Evolutionary conservation across 2,113 vertebrate species (phyloP), one percentile per base, ranked within the genome.

Genomic region (Rattus rattus): DNA sequence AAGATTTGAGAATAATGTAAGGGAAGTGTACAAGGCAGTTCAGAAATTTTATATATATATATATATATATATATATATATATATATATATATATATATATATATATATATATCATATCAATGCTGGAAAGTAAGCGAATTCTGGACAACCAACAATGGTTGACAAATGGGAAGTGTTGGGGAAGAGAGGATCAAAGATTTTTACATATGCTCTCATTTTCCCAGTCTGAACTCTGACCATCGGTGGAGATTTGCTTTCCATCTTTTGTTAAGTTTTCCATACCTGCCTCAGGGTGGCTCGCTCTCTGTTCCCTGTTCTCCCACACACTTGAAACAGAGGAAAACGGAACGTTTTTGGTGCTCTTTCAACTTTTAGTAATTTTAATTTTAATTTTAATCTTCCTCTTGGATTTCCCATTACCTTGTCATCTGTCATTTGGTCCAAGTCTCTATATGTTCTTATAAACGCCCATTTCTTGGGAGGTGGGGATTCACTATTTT

Each of bases 301-400:
- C 16, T 84, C 67, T 97, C 63, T 16, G 47, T 81, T 65, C 43
- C 69, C 89, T 75, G 16, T 89, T 94, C 59, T 65, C 56, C 56
- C 43, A 93, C 56, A 39, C 43, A 84, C 61, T 65, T 24, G 54
- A 93, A 96, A 91, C 3, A 59, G 30, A 92, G 67, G n/a, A 86
- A 77, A 94, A 72, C 43, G 28, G 52, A 59, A 70, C 26, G 39
- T 69, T 94, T 88, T 80, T 30, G 2, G 10, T 77, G 89, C 24
- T 88, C n/a, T 96, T 91, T 95, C 77, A 13, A 61, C 81, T 92
- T 93, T 95, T 73, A 77, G 76, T 83, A 89, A 85, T 49, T 95
- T 69, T 33, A 90, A 33, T 17, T n/a, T 85, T 92, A 80, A 33
- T 17, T n/a, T 85, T 92, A 80, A 76, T 83, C 39, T 95, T 26